These are phyloP conservation scores for Dioctria linearis DNA, from an alignment of 2,888 invertebrate species.

Conservation along the genomic window DNA sequence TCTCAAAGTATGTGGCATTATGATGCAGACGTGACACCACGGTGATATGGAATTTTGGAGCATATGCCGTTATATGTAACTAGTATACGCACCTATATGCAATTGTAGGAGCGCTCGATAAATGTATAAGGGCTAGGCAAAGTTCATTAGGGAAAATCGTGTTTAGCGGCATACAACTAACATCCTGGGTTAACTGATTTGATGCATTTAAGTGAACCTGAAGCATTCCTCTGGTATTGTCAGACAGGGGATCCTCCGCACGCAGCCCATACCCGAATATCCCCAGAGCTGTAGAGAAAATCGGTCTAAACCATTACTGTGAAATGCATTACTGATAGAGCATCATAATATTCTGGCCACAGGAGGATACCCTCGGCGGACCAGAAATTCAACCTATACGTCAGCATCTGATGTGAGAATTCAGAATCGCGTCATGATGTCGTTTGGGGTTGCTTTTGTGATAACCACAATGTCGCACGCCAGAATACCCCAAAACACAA, in stretches of 20 bases:
- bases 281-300: background rate
- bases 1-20: constrained; percentile 16
- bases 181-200: constrained; percentile 50
- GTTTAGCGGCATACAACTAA: constrained; percentile 39
- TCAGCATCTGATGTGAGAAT: constrained; percentile 57
- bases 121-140: background rate
- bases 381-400: constrained; percentile 57
- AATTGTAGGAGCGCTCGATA: constrained; percentile 15
- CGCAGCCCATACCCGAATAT: background rate
- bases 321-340: constrained; percentile 43
- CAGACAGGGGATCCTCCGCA: background rate
- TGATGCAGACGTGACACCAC: constrained; percentile 44
- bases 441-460: constrained; percentile 59
- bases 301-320: constrained; percentile 35
- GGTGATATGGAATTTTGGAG: constrained; percentile 37
- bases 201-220: constrained; percentile 42
- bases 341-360: constrained; percentile 55
- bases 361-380: constrained; percentile 55
- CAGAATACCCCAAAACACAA: constrained; percentile 55
- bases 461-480: constrained; percentile 59
- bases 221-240: constrained; percentile 31
- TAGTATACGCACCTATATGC: background rate
- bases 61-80: background rate
- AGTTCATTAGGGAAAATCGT: constrained; percentile 50
- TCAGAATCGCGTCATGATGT: constrained; percentile 58